Evolutionary conservation across 2,888 invertebrate species (phyloP).

Genomic region (Bugulina stolonifera): DNA sequence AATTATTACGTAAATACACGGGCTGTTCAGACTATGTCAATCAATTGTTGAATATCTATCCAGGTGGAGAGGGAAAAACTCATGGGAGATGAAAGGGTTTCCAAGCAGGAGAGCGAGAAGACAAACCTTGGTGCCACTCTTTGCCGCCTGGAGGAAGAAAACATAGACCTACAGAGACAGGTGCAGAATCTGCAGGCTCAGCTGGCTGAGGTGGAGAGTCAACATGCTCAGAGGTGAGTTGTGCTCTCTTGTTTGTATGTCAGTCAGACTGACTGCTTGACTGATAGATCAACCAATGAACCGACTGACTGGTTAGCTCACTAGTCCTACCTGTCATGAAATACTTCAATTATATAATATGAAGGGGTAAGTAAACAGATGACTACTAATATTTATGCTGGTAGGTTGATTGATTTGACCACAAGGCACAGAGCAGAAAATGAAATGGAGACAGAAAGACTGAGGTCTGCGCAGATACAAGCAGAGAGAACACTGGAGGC

Average conservation of each 20-base stretch:
- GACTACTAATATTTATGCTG: too few species aligned
- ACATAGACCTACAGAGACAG: slow-evolving; percentile 74
- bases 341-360: too few species aligned
- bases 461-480: slow-evolving; percentile 79
- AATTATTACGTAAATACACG: too few species aligned
- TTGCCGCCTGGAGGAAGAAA: slow-evolving; percentile 68
- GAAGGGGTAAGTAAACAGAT: too few species aligned
- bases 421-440: slow-evolving; percentile 56
- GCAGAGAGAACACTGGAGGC: slow-evolving; percentile 82
- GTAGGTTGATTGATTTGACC: slow-evolving; percentile 52
- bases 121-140: slow-evolving; percentile 48
- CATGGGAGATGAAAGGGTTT: slow-evolving; percentile 49
- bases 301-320: too few species aligned
- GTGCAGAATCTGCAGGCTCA: slow-evolving; percentile 56
- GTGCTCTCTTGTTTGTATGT: too few species aligned
- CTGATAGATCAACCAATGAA: too few species aligned
- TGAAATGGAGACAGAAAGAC: slow-evolving; percentile 71
- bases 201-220: slow-evolving; percentile 63
- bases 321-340: too few species aligned
- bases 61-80: slow-evolving; percentile 54
- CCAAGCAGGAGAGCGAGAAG: slow-evolving; percentile 44
- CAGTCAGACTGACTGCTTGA: too few species aligned
- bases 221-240: slow-evolving; percentile 63
- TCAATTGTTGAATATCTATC: slow-evolving; percentile 1
- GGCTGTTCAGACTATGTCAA: too few species aligned